These are phyloP conservation scores for Microtus richardsoni DNA, from an alignment of 2,113 vertebrate species.

Conservation along the genomic window DNA sequence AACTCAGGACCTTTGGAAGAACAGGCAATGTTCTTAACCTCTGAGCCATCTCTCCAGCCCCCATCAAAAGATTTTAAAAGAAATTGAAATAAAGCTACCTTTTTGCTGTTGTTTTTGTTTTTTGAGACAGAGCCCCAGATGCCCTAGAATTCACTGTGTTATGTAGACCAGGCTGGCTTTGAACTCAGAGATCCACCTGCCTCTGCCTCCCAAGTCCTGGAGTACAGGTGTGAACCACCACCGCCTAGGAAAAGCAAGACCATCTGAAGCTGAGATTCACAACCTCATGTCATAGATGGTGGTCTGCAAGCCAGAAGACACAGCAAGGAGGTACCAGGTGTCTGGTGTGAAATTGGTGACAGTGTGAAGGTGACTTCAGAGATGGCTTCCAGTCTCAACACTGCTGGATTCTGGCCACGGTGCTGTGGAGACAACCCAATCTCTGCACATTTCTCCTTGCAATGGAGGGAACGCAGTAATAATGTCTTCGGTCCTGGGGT, in stretches of 20 bases:
- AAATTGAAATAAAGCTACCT: not conserved
- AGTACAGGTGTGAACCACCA: not conserved
- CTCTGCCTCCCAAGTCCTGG: not conserved
- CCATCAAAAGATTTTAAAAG: conserved; percentile 8
- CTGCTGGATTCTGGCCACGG: not conserved
- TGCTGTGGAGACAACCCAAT: fast-evolving
- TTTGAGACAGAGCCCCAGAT: not conserved
- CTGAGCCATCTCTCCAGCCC: too few species aligned
- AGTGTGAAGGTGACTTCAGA: not conserved
- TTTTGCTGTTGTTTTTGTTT: not conserved
- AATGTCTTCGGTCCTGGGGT: not conserved
- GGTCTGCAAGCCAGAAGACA: not conserved
- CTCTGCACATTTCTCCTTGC: not conserved
- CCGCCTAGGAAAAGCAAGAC: not conserved
- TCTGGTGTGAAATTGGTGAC: not conserved
- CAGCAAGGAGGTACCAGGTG: too few species aligned
- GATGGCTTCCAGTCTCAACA: not conserved
- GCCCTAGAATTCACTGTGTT: not conserved
- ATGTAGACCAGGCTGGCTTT: not conserved
- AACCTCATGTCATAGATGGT: not conserved
- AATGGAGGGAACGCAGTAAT: not conserved
- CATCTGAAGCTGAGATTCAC: conserved; percentile 9
- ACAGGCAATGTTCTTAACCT: too few species aligned
- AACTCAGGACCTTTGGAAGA: too few species aligned
- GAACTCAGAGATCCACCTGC: not conserved